These are phyloP conservation scores for Cantharis rufa DNA, from an alignment of 2,888 invertebrate species.

Conservation along the genomic window DNA sequence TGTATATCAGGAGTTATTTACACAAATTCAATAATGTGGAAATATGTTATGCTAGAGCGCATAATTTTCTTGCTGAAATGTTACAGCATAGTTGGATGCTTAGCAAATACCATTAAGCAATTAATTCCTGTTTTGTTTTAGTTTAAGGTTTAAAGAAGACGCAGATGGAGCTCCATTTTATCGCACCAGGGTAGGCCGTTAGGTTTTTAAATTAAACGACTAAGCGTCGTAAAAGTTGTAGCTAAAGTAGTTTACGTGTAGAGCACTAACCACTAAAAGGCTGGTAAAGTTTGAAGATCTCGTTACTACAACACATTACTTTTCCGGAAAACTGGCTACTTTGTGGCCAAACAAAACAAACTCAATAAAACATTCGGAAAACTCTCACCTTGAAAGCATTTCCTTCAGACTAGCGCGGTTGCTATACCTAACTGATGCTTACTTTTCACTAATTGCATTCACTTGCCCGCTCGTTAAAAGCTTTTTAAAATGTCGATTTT, in stretches of 20 bases:
- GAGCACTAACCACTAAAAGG: conserved; percentile 37
- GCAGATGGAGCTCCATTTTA: not conserved
- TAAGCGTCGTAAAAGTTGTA: not conserved
- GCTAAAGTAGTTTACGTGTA: conserved; percentile 26
- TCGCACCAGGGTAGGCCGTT: not conserved
- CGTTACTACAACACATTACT: conserved; percentile 44
- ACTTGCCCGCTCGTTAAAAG: not conserved
- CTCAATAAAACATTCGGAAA: conserved; percentile 28
- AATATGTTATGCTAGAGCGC: not conserved
- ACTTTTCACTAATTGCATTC: conserved; percentile 3
- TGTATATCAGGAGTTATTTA: not conserved
- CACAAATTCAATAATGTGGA: not conserved
- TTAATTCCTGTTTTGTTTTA: not conserved
- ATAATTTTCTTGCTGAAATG: not conserved
- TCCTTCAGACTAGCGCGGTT: not conserved
- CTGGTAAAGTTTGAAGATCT: conserved; percentile 45
- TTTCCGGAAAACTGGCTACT: conserved; percentile 44
- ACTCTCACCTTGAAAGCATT: conserved; percentile 26
- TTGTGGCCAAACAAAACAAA: conserved; percentile 41
- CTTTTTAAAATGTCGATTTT: not conserved
- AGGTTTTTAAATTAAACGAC: not conserved
- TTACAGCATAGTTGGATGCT: not conserved
- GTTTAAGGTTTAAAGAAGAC: not conserved
- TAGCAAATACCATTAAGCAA: not conserved
- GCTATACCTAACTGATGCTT: not conserved